These are phyloP conservation scores for Danaus chrysippus DNA, from an alignment of 2,888 invertebrate genomes.

Conservation along the genomic window DNA sequence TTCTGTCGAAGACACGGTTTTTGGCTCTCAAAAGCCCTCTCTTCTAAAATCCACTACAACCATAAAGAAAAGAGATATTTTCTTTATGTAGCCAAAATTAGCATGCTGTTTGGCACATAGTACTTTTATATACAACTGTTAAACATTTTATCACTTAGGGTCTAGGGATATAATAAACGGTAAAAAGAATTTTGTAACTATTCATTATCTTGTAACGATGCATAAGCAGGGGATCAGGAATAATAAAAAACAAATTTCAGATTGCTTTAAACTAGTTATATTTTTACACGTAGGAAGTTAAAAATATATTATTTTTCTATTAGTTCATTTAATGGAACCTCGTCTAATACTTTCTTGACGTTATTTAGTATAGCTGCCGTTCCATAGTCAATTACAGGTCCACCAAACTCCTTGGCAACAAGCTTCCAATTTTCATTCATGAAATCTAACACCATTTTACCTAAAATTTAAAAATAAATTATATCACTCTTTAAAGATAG, in stretches of 20 bases:
- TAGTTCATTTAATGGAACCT: constrained; percentile 42
- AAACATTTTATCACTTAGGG: too few relatives aligned
- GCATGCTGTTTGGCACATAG: too few relatives aligned
- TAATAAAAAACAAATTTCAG: not conserved
- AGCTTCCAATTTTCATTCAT: constrained; percentile 57
- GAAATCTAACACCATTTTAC: constrained; percentile 49
- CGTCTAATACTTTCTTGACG: constrained; percentile 43
- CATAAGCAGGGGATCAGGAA: too few relatives aligned
- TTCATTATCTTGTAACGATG: too few relatives aligned
- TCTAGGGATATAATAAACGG: too few relatives aligned
- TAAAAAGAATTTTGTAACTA: too few relatives aligned
- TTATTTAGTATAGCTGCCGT: constrained; percentile 43
- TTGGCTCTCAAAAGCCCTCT: too few relatives aligned
- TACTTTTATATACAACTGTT: too few relatives aligned
- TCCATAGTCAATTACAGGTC: constrained; percentile 53
- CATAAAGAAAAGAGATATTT: too few relatives aligned
- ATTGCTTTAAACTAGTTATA: not conserved
- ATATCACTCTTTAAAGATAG: not conserved
- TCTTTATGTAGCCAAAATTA: too few relatives aligned
- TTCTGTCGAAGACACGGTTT: too few relatives aligned
- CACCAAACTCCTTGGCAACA: constrained; percentile 58
- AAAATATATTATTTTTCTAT: constrained; percentile 17
- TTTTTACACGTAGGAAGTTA: not conserved
- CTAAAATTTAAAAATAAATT: constrained; percentile 36
- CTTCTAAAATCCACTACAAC: too few relatives aligned